Evolutionary conservation across 2,797 vertebrate genomes (phyloP).

Genomic region (Moxostoma hubbsi): DNA sequence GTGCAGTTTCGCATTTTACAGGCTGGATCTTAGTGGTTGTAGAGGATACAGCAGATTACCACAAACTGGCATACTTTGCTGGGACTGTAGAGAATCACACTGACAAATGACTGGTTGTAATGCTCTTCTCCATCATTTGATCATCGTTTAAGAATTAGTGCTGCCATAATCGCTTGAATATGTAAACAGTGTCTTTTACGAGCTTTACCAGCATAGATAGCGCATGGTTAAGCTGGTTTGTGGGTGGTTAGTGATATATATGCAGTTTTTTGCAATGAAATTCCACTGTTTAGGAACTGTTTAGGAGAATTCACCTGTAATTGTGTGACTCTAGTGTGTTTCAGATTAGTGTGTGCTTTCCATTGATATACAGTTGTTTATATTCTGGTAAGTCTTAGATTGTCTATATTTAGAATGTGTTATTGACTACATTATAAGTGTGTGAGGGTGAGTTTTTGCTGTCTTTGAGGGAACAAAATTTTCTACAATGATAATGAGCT

Average conservation of each 20-base stretch:
- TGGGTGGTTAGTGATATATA: not conserved
- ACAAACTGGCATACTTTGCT: too few relatives aligned
- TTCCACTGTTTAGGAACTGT: too few relatives aligned
- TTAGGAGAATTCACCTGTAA: too few relatives aligned
- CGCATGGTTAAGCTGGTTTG: not conserved
- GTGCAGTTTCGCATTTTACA: not conserved
- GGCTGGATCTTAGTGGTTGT: not conserved
- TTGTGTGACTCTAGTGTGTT: too few relatives aligned
- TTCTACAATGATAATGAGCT: not conserved
- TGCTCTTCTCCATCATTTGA: too few relatives aligned
- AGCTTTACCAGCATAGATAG: not conserved
- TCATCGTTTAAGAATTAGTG: too few relatives aligned
- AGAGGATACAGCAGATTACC: not conserved
- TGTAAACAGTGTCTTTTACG: not conserved
- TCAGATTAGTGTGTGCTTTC: not conserved
- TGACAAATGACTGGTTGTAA: too few relatives aligned
- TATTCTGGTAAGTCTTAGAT: not conserved
- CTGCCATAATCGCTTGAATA: too few relatives aligned
- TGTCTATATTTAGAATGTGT: slow-evolving; percentile 1
- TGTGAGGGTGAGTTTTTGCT: not conserved
- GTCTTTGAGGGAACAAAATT: not conserved
- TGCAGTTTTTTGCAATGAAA: too few relatives aligned
- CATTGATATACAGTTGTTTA: not conserved
- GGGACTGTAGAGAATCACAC: too few relatives aligned
- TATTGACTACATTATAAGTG: slow-evolving; percentile 24